A percentile compares a stretch with the other conserved stretches of the same genome.
phyloP scores from a whole-genome alignment of 1,140 invertebrate species.

The Achatina immaculata region DNA sequence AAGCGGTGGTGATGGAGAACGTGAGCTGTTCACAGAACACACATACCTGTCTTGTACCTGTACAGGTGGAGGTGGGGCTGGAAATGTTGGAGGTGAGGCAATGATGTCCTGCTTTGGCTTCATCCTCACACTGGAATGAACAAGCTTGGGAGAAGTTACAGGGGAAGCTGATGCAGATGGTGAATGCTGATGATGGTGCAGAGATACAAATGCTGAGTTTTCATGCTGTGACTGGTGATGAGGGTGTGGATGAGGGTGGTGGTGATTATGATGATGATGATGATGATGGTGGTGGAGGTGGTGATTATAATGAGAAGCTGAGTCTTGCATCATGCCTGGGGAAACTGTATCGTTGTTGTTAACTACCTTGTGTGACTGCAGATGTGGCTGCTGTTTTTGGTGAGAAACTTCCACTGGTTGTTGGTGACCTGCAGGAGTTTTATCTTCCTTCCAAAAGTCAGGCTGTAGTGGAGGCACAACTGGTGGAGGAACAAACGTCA shows the following conservation, averaged over 20 bases:
- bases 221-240: background rate
- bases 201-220: background rate
- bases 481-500: conserved; percentile 31
- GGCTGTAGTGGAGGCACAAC: background rate
- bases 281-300: background rate
- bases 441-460: background rate
- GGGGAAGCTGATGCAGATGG: background rate
- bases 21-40: background rate
- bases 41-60: conserved; percentile 14
- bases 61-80: background rate
- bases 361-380: background rate
- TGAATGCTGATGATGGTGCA: background rate
- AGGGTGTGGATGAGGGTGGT: background rate
- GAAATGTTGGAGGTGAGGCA: background rate
- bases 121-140: background rate
- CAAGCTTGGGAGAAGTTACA: background rate
- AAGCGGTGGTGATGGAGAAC: conserved; percentile 7
- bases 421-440: background rate
- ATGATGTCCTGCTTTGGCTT: background rate
- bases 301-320: background rate
- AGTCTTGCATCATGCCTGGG: background rate
- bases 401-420: background rate
- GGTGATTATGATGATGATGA: background rate
- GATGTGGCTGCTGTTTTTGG: background rate
- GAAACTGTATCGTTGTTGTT: background rate